A percentile compares a stretch with the other conserved stretches of the same genome.
These are phyloP conservation scores for Tetramorium parvispinum DNA, from an alignment of 1,140 invertebrate genomes.

Conservation along the genomic window DNA sequence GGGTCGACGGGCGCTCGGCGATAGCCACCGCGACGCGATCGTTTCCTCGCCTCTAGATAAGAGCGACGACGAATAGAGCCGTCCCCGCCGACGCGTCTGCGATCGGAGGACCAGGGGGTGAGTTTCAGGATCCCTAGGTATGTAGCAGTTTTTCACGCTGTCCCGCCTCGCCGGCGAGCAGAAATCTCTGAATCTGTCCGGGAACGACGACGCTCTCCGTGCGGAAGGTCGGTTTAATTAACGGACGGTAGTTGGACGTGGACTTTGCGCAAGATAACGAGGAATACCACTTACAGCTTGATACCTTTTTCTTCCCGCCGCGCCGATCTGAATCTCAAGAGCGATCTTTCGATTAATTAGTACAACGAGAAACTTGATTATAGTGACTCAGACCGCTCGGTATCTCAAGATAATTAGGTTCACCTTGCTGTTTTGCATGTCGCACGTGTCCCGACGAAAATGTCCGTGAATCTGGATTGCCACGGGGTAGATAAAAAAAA, in stretches of 20 bases:
- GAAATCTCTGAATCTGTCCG: neutral
- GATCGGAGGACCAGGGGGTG: slow-evolving; percentile 6
- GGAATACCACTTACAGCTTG: neutral
- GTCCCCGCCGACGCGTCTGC: neutral
- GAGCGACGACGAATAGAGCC: slow-evolving; percentile 17
- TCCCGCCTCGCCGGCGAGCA: neutral
- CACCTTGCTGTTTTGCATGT: too few relatives aligned
- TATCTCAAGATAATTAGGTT: neutral
- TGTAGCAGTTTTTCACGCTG: slow-evolving; percentile 15
- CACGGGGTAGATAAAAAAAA: neutral
- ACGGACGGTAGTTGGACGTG: neutral
- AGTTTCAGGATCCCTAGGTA: slow-evolving; percentile 15
- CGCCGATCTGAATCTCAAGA: neutral
- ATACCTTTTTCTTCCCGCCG: neutral
- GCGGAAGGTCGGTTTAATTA: neutral
- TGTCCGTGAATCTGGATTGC: neutral
- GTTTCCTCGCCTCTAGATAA: slow-evolving; percentile 36
- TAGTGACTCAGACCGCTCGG: too few relatives aligned
- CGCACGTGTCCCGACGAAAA: neutral
- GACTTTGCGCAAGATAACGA: neutral
- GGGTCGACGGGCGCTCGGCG: slow-evolving; percentile 9
- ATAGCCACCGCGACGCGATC: slow-evolving; percentile 32
- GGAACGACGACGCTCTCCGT: neutral
- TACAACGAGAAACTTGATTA: neutral
- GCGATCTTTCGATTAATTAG: neutral